Evolutionary conservation across 2,888 invertebrate genomes (phyloP), one percentile per base, ranked within the genome.

Genomic region (Dichetophora obliterata): DNA sequence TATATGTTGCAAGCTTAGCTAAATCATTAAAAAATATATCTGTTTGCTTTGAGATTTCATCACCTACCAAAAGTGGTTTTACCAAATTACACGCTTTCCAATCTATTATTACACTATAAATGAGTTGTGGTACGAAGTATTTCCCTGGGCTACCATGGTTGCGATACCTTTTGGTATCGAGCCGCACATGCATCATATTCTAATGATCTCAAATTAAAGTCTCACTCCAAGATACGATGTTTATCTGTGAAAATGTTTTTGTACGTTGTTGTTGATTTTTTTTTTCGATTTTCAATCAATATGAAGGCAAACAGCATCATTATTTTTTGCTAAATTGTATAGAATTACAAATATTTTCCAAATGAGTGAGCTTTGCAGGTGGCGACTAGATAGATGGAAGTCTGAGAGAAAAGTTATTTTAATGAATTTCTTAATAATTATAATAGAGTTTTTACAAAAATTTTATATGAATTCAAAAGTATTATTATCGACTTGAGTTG

Each of bases 281-380:
- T 50, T n/a, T n/a, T 71, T 59, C 43, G n/a, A 59, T 61, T 59
- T 61, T 19, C 43, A 61, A 61, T 72, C 59, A n/a, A 57, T 71
- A 59, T 24, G 16, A 16, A 48, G 19, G 59, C 48, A 61, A 72
- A 61, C 59, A 61, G 24, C 72, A 27, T 61, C 61, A 72, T 72
- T 72, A 72, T 22, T 59, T 43, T 27, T 22, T 14, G 11, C 27
- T 27, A 5, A 72, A 72, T 72, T 34, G 48, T 61, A 61, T 72
- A 61, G 72, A 72, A 72, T 72, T 61, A 61, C 61, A 48, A 61
- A 48, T 48, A 48, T 71, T 68, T 48, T 65, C 63, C 34, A 31
- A 37, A 65, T 37, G 63, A 63, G 63, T 22, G 22, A 11, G 11
- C n/a, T 27, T 31, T 31, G 16, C 63, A 31, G 63, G 63, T 16